These are phyloP conservation scores for Thereva nobilitata DNA, from an alignment of 2,888 invertebrate genomes.

Conservation along the genomic window DNA sequence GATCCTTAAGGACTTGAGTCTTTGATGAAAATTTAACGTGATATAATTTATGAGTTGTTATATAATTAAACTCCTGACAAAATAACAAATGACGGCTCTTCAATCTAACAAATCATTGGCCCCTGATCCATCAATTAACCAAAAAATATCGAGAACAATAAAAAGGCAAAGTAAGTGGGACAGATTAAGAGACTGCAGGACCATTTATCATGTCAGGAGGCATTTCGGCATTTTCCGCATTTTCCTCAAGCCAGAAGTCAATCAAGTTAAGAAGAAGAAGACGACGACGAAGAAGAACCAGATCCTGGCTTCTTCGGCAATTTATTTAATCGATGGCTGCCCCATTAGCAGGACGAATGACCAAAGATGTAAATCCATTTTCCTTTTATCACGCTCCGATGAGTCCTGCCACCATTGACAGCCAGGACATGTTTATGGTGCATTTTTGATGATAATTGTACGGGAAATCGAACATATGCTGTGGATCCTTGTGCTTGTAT, in stretches of 20 bases:
- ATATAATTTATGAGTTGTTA: constrained; percentile 26
- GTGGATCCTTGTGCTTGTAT: too few species aligned
- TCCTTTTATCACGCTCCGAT: constrained; percentile 15
- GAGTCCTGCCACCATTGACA: constrained; percentile 17
- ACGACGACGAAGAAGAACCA: too few species aligned
- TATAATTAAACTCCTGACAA: constrained; percentile 30
- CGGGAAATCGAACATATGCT: too few species aligned
- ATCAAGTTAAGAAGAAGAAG: constrained; percentile 24
- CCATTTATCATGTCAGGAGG: constrained; percentile 29
- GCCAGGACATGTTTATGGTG: not conserved
- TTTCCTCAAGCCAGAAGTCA: constrained; percentile 23
- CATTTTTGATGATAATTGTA: too few species aligned
- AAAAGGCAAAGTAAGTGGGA: constrained; percentile 13
- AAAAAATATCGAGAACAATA: constrained; percentile 23
- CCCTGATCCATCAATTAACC: constrained; percentile 30
- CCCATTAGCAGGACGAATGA: constrained; percentile 10
- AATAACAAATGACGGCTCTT: constrained; percentile 23
- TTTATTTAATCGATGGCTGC: constrained; percentile 17
- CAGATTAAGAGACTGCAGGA: constrained; percentile 8
- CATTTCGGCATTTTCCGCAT: not conserved
- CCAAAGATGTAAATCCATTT: constrained; percentile 24
- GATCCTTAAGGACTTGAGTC: too few species aligned
- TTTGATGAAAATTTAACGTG: too few species aligned
- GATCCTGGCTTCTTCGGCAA: constrained; percentile 2
- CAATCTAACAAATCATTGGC: constrained; percentile 32